These are phyloP conservation scores for Prenolepis imparis DNA, from an alignment of 2,888 invertebrate genomes.

Conservation along the genomic window DNA sequence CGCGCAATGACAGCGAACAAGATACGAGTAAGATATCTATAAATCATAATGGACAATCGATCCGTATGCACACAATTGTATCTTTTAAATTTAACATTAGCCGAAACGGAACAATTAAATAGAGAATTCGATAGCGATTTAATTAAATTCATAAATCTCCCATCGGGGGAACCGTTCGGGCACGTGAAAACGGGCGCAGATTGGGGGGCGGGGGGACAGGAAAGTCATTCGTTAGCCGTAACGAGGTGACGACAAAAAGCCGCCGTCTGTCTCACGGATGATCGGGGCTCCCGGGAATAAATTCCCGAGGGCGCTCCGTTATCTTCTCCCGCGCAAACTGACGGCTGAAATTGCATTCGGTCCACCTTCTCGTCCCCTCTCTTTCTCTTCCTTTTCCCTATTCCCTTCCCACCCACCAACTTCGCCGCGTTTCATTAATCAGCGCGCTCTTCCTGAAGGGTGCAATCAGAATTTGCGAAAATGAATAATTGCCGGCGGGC, in stretches of 20 bases:
- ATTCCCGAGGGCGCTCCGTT: slow-evolving; percentile 62
- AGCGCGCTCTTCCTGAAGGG: slow-evolving; percentile 59
- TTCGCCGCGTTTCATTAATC: slow-evolving; percentile 67
- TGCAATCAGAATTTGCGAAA: slow-evolving; percentile 70
- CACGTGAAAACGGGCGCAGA: slow-evolving; percentile 51
- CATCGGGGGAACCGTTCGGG: slow-evolving; percentile 7
- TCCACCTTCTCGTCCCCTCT: slow-evolving; percentile 8
- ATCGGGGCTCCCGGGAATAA: slow-evolving; percentile 56
- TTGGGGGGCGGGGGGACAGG: slow-evolving; percentile 8
- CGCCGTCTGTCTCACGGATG: slow-evolving; percentile 56
- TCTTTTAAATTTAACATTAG: slow-evolving; percentile 21
- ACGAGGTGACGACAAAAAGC: slow-evolving; percentile 66
- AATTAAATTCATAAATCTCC: slow-evolving; percentile 51
- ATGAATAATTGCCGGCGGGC: slow-evolving; percentile 65
- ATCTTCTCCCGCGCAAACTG: slow-evolving; percentile 58
- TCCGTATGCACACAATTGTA: not conserved
- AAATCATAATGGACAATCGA: slow-evolving; percentile 2
- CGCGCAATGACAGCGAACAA: not conserved
- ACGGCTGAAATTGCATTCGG: slow-evolving; percentile 69
- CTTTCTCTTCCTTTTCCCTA: not conserved
- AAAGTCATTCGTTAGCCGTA: slow-evolving; percentile 62
- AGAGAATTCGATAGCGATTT: slow-evolving; percentile 42
- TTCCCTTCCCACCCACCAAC: slow-evolving; percentile 1
- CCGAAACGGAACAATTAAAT: slow-evolving; percentile 17
- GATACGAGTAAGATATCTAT: not conserved